These are phyloP conservation scores for Ceratoteleas bidentatus DNA, from an alignment of 1,140 invertebrate genomes.

Conservation along the genomic window DNA sequence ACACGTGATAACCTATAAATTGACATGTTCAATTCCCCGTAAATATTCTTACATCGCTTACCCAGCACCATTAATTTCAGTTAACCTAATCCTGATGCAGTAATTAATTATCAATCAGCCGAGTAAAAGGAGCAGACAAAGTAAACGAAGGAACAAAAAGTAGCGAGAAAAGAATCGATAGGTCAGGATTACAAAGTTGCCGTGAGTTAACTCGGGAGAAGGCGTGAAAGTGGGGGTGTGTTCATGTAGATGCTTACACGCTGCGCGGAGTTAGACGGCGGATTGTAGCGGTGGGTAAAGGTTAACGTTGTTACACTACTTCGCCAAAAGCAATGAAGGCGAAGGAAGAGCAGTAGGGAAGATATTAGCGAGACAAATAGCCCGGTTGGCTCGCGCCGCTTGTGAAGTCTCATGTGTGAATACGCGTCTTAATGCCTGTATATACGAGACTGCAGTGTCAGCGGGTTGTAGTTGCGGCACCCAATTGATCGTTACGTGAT, in stretches of 20 bases:
- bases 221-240: conserved; percentile 39
- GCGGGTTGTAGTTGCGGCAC: conserved; percentile 11
- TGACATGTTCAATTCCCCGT: too few relatives aligned
- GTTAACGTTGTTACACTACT: conserved; percentile 66
- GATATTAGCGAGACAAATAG: conserved; percentile 78
- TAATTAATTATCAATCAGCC: conserved; percentile 21
- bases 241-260: conserved; percentile 71
- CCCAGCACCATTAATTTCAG: too few relatives aligned
- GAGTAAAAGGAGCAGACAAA: neutral
- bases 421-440: conserved; percentile 42
- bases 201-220: conserved; percentile 9
- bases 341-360: conserved; percentile 58
- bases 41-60: too few relatives aligned
- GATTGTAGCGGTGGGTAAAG: conserved; percentile 52
- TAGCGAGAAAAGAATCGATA: neutral
- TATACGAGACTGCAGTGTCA: conserved; percentile 10
- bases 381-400: conserved; percentile 61
- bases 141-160: too few relatives aligned
- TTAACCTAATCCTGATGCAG: neutral
- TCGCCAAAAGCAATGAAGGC: conserved; percentile 67
- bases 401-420: conserved; percentile 51
- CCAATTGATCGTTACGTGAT: conserved; percentile 44
- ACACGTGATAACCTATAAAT: too few relatives aligned
- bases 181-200: conserved; percentile 25
- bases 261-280: conserved; percentile 26